Conservation (phyloP, 2,888 invertebrate genomes). For the Timema podura region DNA sequence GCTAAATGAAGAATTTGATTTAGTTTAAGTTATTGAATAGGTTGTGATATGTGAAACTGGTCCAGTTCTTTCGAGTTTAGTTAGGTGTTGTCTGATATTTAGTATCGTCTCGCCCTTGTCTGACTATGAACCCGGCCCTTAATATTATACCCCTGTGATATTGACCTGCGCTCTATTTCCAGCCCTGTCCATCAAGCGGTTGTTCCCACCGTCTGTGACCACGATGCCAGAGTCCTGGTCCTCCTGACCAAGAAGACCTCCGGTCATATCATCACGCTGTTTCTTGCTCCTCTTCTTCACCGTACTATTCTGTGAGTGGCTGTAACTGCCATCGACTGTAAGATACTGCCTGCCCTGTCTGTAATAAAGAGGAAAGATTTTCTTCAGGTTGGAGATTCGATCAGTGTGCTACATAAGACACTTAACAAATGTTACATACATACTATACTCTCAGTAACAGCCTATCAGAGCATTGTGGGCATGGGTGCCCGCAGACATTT, state of each 20-base stretch:
- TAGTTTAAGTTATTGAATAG: too few relatives aligned
- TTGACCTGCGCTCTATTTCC: not conserved
- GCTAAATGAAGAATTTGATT: too few relatives aligned
- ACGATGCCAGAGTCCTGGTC: slow-evolving; percentile 23
- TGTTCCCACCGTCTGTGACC: not conserved
- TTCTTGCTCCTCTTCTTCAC: not conserved
- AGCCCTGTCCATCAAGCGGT: not conserved
- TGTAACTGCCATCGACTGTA: not conserved
- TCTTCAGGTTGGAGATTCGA: not conserved
- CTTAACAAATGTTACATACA: too few relatives aligned
- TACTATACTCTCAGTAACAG: not conserved
- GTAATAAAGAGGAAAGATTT: not conserved
- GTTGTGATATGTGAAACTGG: too few relatives aligned
- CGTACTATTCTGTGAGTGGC: not conserved
- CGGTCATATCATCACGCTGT: not conserved
- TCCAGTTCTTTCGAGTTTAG: not conserved
- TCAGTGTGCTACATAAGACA: too few relatives aligned
- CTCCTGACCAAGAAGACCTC: slow-evolving; percentile 13
- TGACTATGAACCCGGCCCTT: not conserved
- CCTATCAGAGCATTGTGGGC: not conserved
- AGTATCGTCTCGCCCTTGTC: not conserved
- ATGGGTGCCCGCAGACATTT: too few relatives aligned
- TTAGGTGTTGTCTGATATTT: not conserved
- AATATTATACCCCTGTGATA: too few relatives aligned
- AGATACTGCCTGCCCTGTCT: not conserved